Percentiles rank a stretch among this genome's conserved stretches.
Evolutionary conservation across 2,797 vertebrate species (phyloP).

Genomic region (Meda fulgida): DNA sequence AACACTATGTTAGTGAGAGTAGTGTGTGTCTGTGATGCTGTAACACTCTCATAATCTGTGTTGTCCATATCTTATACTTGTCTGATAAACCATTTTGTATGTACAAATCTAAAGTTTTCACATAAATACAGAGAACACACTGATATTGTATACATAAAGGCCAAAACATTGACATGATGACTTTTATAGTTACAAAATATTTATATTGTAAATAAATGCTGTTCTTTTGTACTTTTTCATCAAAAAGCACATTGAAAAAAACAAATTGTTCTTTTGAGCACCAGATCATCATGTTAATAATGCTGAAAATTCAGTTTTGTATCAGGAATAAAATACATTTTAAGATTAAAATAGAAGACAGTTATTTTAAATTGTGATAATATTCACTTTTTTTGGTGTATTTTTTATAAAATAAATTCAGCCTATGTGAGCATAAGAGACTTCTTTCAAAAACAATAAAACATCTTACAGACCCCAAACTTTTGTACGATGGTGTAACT

Average conservation of each 20-base stretch:
- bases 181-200: no score
- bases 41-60: neutral
- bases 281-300: no score
- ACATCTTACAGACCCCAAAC: neutral
- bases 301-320: neutral
- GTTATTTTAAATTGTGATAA: neutral
- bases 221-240: no score
- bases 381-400: neutral
- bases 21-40: neutral
- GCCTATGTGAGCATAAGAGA: neutral
- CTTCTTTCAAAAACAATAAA: neutral
- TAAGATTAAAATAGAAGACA: neutral
- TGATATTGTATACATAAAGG: neutral
- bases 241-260: no score
- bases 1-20: constrained; percentile 22
- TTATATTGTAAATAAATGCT: no score
- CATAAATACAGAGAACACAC: neutral
- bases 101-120: neutral
- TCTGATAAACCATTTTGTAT: neutral
- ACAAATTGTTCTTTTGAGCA: no score
- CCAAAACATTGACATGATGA: neutral
- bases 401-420: neutral
- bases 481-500: neutral
- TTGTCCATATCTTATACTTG: neutral
- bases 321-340: neutral